Percentiles rank a stretch among this genome's conserved stretches.
phyloP scores from a whole-genome alignment of 2,797 vertebrate species.

The Micrastur ruficollis region DNA sequence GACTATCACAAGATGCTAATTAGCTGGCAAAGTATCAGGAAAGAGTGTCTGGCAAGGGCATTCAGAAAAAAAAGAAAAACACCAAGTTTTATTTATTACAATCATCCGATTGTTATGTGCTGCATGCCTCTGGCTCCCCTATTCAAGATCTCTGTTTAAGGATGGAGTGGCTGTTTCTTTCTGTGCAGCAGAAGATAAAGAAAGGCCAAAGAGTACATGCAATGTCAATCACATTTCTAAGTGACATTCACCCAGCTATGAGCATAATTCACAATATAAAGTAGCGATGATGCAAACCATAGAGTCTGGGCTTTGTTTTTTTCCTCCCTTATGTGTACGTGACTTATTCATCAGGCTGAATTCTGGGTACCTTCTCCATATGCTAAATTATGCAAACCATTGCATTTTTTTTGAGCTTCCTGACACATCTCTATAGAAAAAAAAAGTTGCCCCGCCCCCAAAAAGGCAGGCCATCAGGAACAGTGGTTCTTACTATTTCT shows the following conservation, averaged over 20 bases:
- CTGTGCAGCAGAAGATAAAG: not conserved
- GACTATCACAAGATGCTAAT: not conserved
- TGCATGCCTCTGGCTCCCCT: not conserved
- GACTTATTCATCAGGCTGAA: not conserved
- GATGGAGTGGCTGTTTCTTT: not conserved
- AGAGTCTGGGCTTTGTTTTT: not conserved
- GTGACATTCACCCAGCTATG: not conserved
- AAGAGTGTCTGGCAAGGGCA: not conserved
- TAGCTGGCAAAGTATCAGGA: not conserved
- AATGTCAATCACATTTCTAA: not conserved
- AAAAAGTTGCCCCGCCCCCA: rapidly evolving
- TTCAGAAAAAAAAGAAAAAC: not conserved
- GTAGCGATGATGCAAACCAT: not conserved
- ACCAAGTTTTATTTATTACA: not conserved
- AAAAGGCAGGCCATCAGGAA: not conserved
- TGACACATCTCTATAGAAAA: not conserved
- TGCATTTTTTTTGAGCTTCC: not conserved
- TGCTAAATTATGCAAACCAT: not conserved
- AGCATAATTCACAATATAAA: not conserved
- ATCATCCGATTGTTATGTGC: not conserved
- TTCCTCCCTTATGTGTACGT: not conserved
- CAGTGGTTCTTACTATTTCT: not conserved
- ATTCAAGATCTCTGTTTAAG: not conserved
- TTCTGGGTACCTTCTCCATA: not conserved
- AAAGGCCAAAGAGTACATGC: not conserved